Base-by-base conservation (phyloP, 2,888 invertebrate genomes). In the Aporophyla lueneburgensis region DNA sequence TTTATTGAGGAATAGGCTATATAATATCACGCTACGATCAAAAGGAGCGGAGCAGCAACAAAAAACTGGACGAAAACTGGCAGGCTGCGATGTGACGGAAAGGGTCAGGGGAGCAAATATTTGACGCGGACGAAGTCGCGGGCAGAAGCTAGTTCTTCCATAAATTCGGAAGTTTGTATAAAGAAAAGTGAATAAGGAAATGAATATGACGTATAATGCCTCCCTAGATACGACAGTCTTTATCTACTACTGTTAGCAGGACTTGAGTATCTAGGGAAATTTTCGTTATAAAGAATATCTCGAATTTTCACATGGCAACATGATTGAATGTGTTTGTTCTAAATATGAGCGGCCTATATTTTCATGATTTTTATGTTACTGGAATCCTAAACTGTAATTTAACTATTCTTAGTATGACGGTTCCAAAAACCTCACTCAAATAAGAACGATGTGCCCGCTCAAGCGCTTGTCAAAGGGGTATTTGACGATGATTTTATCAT, bases 401-500 rank as follows among this genome's bases (percentile, higher is more conserved):
- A 46, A 10, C 2, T 46, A 9, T 46, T 12, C 43, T 46, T 12
- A 46, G 43, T 12, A 1, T 46, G 43, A 12, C 43, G 43, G 43
- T 46, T 46, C 51, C 58, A 46, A 68, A 61, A 21, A 51, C 21
- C 10, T 69, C 33, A 66, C 14, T 33, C 21, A 63, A 51, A 51
- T 70, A 67, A 68, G 16, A 71, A 56, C 19, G 69, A 72, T 19
- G 63, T 19, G 54, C 63, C 16, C 78, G 14, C 49, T 71, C 71
- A 79, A 54, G 19, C 59, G 24, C 58, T 58, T 2, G 58, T 59
- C 59, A 33, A 33, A 33, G 19, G 58, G 27, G 7, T n/a, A n/a
- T 81, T 61, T 56, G 40, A 72, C 43, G 66, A 69, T 46, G 49
- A 59, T 74, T 68, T 33, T 65, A 81, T 76, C 87, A 88, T 88